Base-by-base conservation (phyloP, 2,797 vertebrate genomes). In the Saxicola maurus region DNA sequence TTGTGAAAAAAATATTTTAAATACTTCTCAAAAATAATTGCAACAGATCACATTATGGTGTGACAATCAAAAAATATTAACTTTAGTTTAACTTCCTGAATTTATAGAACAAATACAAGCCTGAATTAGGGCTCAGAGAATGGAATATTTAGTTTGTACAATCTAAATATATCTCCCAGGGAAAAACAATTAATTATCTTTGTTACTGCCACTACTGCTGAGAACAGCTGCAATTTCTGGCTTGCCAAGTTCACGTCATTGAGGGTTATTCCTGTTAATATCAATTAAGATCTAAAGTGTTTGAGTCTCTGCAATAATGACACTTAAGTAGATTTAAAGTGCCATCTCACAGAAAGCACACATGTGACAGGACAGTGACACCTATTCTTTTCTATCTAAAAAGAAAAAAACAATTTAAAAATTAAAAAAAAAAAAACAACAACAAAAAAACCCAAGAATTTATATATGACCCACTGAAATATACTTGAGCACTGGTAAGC, bases 181-280 rank as follows among this genome's bases (percentile, higher is more conserved):
- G 85, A 95, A 92, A 95, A 94, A 94, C 92, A 92, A 94, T 94
- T 93, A 92, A 94, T 94, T 94, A 93, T 91, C 93, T 94, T 93
- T 85, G 79, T 87, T 95, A 87, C 49, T 86, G 87, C 64, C 82
- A 90, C 80, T 76, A 25, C 59, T 79, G 67, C 87, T 69, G 85
- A 89, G 87, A 95, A 91, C 92, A 94, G 94, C 93, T 96, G 94
- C 93, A 95, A 59, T 55, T 89, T 55, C 89, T 93, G 80, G 17
- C 76, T 94, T 87, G 89, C 95, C 95, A 95, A 92, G 76, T 75
- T 89, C 84, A 78, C 2, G 0, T 94, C 89, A 87, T 51, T 28
- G 74, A 93, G 67, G 82, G 87, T 94, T 94, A 95, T 64, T 91
- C 82, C 67, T 91, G 91, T 95, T 96, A 92, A 89, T 96, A 93